Percentiles rank a stretch among this genome's conserved stretches.
phyloP scores from a whole-genome alignment of 2,888 invertebrate species.

The Melanostoma scalare region DNA sequence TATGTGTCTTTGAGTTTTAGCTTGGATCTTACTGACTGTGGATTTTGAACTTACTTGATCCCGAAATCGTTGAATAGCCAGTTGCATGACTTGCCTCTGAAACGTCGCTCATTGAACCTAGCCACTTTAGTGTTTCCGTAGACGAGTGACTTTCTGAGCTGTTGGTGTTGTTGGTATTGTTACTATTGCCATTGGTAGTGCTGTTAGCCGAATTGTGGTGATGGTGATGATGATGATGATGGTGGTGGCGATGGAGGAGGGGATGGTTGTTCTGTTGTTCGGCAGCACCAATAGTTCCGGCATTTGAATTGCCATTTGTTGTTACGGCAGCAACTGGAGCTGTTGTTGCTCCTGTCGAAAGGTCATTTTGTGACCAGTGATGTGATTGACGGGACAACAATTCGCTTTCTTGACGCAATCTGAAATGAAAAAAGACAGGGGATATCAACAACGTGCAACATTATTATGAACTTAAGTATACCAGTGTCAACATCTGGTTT shows the following conservation, averaged over 20 bases:
- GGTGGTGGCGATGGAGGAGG: slow-evolving; percentile 68
- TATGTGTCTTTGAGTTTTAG: slow-evolving; percentile 1
- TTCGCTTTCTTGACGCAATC: slow-evolving; percentile 82
- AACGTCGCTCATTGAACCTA: slow-evolving; percentile 89
- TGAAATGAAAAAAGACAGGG: slow-evolving; percentile 68
- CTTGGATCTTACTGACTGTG: background rate
- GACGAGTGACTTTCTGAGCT: slow-evolving; percentile 83
- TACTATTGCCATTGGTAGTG: slow-evolving; percentile 62
- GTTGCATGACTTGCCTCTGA: slow-evolving; percentile 85
- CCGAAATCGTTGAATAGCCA: slow-evolving; percentile 82
- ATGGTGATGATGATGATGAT: slow-evolving; percentile 64
- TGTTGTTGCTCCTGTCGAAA: slow-evolving; percentile 78
- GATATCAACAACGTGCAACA: background rate
- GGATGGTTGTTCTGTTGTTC: slow-evolving; percentile 67
- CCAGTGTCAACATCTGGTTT: too few relatives aligned
- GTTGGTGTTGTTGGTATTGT: slow-evolving; percentile 76
- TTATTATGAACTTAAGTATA: too few relatives aligned
- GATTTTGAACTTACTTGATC: slow-evolving; percentile 79
- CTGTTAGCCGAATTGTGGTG: slow-evolving; percentile 61
- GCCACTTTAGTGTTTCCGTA: slow-evolving; percentile 91
- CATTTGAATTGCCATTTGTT: slow-evolving; percentile 69
- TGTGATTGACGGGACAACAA: slow-evolving; percentile 81
- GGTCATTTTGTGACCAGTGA: slow-evolving; percentile 82
- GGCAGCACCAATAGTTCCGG: slow-evolving; percentile 68
- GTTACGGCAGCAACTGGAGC: slow-evolving; percentile 42